These are phyloP conservation scores for Nephila pilipes DNA, from an alignment of 1,140 invertebrate species.

Conservation along the genomic window DNA sequence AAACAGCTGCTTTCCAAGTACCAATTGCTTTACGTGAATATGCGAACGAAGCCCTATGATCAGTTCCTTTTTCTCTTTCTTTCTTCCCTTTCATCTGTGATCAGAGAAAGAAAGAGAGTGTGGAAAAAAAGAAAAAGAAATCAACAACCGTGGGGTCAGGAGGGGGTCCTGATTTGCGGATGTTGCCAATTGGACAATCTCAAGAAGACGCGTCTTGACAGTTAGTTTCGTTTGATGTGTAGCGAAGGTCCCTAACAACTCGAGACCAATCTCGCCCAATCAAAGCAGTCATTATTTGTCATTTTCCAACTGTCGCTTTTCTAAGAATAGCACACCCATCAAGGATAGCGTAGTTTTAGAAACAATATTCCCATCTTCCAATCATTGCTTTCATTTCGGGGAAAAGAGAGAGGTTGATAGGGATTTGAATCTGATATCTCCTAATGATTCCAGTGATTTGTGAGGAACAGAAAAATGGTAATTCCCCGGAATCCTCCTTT, in stretches of 20 bases:
- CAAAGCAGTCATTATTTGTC: neutral
- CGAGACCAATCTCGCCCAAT: neutral
- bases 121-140: no score
- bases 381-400: neutral
- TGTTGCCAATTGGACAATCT: slow-evolving; percentile 4
- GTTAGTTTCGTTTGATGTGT: neutral
- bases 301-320: neutral
- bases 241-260: neutral
- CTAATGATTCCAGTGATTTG: no score
- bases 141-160: neutral
- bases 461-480: no score
- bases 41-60: no score
- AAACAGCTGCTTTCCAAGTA: no score
- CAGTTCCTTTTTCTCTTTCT: no score
- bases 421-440: neutral
- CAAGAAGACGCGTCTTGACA: slow-evolving; percentile 9
- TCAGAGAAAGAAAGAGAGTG: no score
- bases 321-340: neutral
- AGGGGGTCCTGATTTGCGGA: slow-evolving; percentile 6
- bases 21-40: no score
- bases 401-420: neutral
- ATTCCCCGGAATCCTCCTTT: no score
- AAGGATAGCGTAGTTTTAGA: neutral
- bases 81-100: no score
- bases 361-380: neutral